Evolutionary conservation across 2,113 vertebrate genomes (phyloP).

Genomic region (Pogonocichla stellata): DNA sequence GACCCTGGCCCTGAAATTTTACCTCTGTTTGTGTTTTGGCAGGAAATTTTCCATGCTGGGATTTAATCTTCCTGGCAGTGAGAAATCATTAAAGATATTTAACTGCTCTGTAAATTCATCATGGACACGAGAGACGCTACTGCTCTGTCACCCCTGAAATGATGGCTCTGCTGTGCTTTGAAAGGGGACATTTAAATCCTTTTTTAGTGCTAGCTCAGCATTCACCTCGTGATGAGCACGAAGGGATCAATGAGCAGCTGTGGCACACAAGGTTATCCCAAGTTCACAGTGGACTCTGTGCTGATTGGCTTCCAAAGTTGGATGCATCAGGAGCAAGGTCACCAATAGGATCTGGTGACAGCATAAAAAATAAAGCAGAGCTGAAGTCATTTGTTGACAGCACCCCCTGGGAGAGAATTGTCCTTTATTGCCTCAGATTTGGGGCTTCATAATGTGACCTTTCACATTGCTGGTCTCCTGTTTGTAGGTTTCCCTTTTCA

Average conservation of each 20-base stretch:
- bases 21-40: not conserved
- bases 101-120: not conserved
- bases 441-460: not conserved
- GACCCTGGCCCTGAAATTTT: not conserved
- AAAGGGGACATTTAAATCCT: not conserved
- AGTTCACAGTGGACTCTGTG: not conserved
- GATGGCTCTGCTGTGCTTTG: not conserved
- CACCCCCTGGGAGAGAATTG: not conserved
- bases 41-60: not conserved
- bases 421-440: not conserved
- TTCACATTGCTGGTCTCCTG: not conserved
- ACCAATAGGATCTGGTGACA: not conserved
- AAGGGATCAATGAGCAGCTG: conserved; percentile 9
- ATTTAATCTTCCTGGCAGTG: not conserved
- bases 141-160: not conserved
- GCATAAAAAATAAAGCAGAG: conserved; percentile 2
- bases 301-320: not conserved
- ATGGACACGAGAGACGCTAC: not conserved
- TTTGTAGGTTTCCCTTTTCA: not conserved
- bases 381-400: not conserved
- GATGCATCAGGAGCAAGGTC: conserved; percentile 33
- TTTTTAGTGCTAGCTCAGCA: not conserved
- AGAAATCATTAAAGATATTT: not conserved
- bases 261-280: conserved; percentile 41
- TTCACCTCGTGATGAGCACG: not conserved